Conservation (phyloP, 2,797 vertebrate species). For the Corythornis leucogaster region DNA sequence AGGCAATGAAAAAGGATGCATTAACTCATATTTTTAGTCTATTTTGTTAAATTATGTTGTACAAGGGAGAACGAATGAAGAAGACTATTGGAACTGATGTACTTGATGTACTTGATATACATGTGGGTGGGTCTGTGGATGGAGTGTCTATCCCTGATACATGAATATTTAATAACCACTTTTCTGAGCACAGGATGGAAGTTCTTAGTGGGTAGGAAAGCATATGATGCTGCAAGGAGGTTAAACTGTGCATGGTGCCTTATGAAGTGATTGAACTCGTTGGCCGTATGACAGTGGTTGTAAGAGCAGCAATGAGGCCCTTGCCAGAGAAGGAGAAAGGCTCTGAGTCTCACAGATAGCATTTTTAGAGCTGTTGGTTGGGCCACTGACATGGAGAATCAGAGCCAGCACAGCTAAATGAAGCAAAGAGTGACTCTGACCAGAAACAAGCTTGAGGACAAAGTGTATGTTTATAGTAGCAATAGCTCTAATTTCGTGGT, state of each 20-base stretch:
- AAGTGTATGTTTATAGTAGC: not conserved
- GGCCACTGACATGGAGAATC: not conserved
- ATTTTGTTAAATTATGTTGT: not conserved
- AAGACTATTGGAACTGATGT: not conserved
- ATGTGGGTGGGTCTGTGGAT: not conserved
- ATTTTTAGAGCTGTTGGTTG: not conserved
- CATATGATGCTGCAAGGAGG: not conserved
- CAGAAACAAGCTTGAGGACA: not conserved
- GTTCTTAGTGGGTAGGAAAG: conserved; percentile 10
- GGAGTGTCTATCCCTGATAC: not conserved
- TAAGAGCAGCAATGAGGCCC: not conserved
- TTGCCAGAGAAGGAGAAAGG: not conserved
- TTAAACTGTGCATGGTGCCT: not conserved
- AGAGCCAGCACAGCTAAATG: not conserved
- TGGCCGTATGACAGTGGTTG: not conserved
- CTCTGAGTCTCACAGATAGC: not conserved
- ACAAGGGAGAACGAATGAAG: no score
- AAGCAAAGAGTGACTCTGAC: not conserved
- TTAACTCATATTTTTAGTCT: conserved; percentile 22
- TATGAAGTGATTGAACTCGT: not conserved
- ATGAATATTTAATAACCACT: conserved; percentile 23
- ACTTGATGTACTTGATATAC: not conserved
- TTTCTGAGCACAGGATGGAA: not conserved
- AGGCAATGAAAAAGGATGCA: conserved; percentile 15
- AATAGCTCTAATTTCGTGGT: not conserved